A percentile compares a stretch with the other conserved stretches of the same genome.
phyloP scores from a whole-genome alignment of 1,140 invertebrate genomes.

The Conopomorpha cramerella region DNA sequence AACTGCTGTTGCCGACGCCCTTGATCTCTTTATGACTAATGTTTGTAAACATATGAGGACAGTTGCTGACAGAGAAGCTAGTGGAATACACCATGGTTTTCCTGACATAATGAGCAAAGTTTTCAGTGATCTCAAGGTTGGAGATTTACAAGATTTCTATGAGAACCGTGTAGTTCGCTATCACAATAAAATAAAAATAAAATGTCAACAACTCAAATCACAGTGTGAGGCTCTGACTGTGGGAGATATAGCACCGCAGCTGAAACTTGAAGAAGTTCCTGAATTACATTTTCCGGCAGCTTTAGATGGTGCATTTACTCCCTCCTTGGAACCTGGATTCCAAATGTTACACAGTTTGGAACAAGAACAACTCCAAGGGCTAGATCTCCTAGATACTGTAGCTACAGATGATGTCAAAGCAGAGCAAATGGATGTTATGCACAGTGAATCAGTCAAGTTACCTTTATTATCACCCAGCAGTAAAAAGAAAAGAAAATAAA shows the following conservation, averaged over 20 bases:
- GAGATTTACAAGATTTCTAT: slow-evolving; percentile 48
- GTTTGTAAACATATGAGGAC: slow-evolving; percentile 47
- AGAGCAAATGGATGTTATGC: slow-evolving; percentile 39
- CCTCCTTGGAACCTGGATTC: slow-evolving; percentile 51
- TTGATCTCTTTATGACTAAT: slow-evolving; percentile 46
- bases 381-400: slow-evolving; percentile 42
- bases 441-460: slow-evolving; percentile 33
- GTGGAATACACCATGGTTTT: slow-evolving; percentile 38
- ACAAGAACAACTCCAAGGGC: slow-evolving; percentile 45
- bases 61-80: slow-evolving; percentile 45
- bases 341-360: slow-evolving; percentile 55
- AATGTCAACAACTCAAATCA: slow-evolving; percentile 27
- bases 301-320: slow-evolving; percentile 47
- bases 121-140: slow-evolving; percentile 48
- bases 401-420: slow-evolving; percentile 41
- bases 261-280: slow-evolving; percentile 52
- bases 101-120: slow-evolving; percentile 53
- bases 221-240: slow-evolving; percentile 37
- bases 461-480: slow-evolving; percentile 38
- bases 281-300: slow-evolving; percentile 56
- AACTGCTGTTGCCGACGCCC: slow-evolving; percentile 38
- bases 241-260: slow-evolving; percentile 35
- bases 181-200: slow-evolving; percentile 33
- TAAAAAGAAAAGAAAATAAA: slow-evolving; percentile 52
- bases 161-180: slow-evolving; percentile 36